Conservation (phyloP, 2,888 invertebrate genomes). For the Thecocarcelia acutangulata region DNA sequence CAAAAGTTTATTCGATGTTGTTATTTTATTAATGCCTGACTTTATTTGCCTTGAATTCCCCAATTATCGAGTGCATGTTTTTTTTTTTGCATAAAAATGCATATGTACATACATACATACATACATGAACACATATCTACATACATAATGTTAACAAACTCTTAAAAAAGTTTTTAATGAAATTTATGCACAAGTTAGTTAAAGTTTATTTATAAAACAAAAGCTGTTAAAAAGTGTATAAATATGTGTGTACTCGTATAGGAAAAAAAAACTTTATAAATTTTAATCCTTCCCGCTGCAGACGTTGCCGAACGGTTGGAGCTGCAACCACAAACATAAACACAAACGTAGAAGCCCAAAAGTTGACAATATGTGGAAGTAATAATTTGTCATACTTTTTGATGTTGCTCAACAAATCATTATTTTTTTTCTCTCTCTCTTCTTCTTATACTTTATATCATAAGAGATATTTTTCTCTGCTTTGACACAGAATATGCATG, state of each 20-base stretch:
- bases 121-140: not conserved
- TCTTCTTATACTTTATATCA: not conserved
- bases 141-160: conserved; percentile 20
- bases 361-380: conserved; percentile 47
- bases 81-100: not conserved
- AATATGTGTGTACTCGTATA: conserved; percentile 6
- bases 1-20: conserved; percentile 22
- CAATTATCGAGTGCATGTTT: conserved; percentile 58
- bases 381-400: conserved; percentile 55
- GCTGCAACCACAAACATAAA: conserved; percentile 50
- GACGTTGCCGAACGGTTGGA: no score
- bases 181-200: conserved; percentile 56
- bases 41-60: conserved; percentile 34
- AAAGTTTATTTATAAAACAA: conserved; percentile 54
- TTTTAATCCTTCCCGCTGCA: not conserved
- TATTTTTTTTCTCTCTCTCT: not conserved
- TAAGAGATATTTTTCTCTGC: conserved; percentile 44
- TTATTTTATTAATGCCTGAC: conserved; percentile 12
- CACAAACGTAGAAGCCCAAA: conserved; percentile 22
- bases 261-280: conserved; percentile 11
- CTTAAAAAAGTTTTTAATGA: conserved; percentile 62
- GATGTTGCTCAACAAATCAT: conserved; percentile 37
- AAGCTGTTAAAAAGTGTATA: conserved; percentile 6
- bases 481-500: conserved; percentile 59
- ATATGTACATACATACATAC: not conserved